Evolutionary conservation across 2,797 vertebrate genomes (phyloP).

Genomic region (Tachyglossus aculeatus): DNA sequence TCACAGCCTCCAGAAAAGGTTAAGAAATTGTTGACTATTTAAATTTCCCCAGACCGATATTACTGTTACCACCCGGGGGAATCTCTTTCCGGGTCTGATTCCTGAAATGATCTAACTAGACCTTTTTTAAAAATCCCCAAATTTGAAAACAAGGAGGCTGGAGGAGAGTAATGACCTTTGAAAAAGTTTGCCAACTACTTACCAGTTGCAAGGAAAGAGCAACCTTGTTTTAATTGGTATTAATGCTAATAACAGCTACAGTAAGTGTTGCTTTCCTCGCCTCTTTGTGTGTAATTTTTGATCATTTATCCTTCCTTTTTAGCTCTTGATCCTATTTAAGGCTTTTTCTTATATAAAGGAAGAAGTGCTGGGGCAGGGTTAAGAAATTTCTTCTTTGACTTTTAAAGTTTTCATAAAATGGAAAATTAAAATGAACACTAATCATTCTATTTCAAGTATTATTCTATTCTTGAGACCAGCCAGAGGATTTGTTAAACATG

Average conservation of each 20-base stretch:
- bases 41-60: constrained; percentile 35
- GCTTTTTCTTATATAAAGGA: too few species aligned
- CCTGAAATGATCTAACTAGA: constrained; percentile 8
- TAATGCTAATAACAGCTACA: constrained; percentile 27
- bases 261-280: constrained; percentile 32
- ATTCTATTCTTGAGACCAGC: too few species aligned
- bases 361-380: neutral
- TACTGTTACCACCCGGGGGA: constrained; percentile 26
- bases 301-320: constrained; percentile 10
- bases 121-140: constrained; percentile 15
- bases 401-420: too few species aligned
- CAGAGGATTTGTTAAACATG: too few species aligned
- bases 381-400: too few species aligned
- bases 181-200: constrained; percentile 21
- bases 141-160: constrained; percentile 5
- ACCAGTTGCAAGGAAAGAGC: constrained; percentile 28
- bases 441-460: too few species aligned
- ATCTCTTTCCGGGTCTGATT: constrained; percentile 2
- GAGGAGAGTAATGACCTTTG: constrained; percentile 25
- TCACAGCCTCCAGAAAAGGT: constrained; percentile 11
- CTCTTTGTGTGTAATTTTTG: neutral
- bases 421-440: too few species aligned
- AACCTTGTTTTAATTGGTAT: constrained; percentile 44
- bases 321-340: too few species aligned
- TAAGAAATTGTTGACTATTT: constrained; percentile 32